Evolutionary conservation across 53 echinoderm and acorn worm genomes (phyloP).

Genomic region (Patiria pectinifera): DNA sequence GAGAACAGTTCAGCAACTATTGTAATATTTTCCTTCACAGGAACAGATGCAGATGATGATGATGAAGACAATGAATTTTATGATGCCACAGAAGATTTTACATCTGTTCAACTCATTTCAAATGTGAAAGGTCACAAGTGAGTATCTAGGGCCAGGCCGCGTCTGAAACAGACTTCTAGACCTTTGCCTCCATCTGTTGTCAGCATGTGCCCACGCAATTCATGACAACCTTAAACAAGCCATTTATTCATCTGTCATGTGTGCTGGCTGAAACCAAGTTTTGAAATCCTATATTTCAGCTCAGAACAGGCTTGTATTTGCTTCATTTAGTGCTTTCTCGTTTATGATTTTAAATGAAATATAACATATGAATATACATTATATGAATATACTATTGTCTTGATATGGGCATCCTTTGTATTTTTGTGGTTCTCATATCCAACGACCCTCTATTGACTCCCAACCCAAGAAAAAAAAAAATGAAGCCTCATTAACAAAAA

Average conservation of each 20-base stretch:
- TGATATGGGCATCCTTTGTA: no score
- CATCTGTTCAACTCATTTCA: constrained; percentile 43
- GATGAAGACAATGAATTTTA: constrained; percentile 98
- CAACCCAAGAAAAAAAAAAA: no score
- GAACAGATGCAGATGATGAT: constrained; percentile 78
- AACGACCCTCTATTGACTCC: no score
- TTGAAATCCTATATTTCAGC: not conserved
- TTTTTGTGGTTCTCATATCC: no score
- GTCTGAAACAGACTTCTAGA: no score
- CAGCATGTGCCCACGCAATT: not conserved
- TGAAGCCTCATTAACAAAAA: no score
- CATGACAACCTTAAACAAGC: not conserved
- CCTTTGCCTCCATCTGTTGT: no score
- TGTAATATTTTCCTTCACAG: constrained; percentile 43
- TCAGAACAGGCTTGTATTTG: no score
- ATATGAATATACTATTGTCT: no score
- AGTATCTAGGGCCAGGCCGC: not conserved
- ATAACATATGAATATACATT: no score
- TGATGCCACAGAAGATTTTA: constrained; percentile 92
- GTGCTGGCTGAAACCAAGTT: not conserved
- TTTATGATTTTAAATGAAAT: no score
- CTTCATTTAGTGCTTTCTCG: no score
- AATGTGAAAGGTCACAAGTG: constrained; percentile 78
- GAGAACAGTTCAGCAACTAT: not conserved
- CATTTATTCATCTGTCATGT: not conserved